Evolutionary conservation across 2,888 invertebrate species (phyloP), one percentile per base, ranked within the genome.

Genomic region (Epinotia bilunana): DNA sequence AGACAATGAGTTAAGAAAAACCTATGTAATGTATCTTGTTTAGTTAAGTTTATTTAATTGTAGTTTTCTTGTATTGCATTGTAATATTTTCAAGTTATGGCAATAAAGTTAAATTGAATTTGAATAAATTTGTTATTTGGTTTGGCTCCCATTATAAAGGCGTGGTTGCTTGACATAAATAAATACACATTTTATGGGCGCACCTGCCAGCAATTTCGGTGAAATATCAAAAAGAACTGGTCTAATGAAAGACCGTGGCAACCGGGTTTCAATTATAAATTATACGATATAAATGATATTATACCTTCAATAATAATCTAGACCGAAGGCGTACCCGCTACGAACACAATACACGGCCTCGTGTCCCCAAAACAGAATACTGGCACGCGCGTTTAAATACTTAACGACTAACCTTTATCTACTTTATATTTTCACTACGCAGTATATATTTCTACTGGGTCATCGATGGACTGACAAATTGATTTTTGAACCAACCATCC

Each of bases 291-390:
- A n/a, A n/a, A n/a, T n/a, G n/a, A n/a, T n/a, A n/a, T n/a, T n/a
- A 73, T 53, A 53, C n/a, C 39, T 13, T 60, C 49, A 20, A 72
- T 57, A 73, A 46, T 65, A 39, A 28, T 18, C 53, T 72, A 72
- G 64, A 57, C 58, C 23, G 63, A 62, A 72, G 11, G n/a, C 39
- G 33, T 60, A 28, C 57, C 53, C 6, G 53, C 58, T 58, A 46
- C 39, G 46, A 68, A 69, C 68, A 68, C 65, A 61, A 55, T 55
- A 16, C 39, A 53, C n/a, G 77, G 18, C 78, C 77, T 78, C 77
- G 68, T 61, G 72, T 72, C 75, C 78, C 71, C 60, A 63, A 73
- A 77, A 77, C 67, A 71, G 72, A 73, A 63, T 68, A 46, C 71
- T 74, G 78, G 58, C 76, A 62, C 64, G 20, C 33, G 13, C 33